A percentile compares a stretch with the other conserved stretches of the same genome.
These are phyloP conservation scores for Micromesistius poutassou DNA, from an alignment of 2,797 vertebrate genomes.

Conservation along the genomic window DNA sequence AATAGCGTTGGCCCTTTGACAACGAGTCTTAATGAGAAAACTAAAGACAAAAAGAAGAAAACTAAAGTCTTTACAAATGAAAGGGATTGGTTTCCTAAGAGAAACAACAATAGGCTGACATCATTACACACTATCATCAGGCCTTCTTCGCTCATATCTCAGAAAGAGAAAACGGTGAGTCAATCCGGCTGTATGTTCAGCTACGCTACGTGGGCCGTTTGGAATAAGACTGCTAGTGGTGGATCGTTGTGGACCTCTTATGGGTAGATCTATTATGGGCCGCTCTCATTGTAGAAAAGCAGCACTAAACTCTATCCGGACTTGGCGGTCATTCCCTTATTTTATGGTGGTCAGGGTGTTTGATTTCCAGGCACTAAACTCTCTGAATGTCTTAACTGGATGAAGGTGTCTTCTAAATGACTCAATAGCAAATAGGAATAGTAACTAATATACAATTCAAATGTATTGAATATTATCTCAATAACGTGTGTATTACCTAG, in stretches of 20 bases:
- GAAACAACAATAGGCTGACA: not conserved
- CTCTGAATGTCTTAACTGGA: not conserved
- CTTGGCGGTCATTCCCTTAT: not conserved
- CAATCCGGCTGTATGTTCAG: not conserved
- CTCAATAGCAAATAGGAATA: not conserved
- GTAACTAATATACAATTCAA: not conserved
- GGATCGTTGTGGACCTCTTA: too few species aligned
- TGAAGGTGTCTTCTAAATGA: not conserved
- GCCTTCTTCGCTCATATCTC: not conserved
- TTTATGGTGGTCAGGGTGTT: not conserved
- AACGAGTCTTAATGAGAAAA: not conserved
- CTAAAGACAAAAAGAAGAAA: not conserved
- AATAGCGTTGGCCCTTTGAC: not conserved
- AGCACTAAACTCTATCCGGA: too few species aligned
- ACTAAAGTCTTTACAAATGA: not conserved
- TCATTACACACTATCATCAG: not conserved
- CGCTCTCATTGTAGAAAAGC: too few species aligned
- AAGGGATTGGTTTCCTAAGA: not conserved
- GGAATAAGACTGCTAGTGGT: too few species aligned
- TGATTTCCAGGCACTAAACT: not conserved
- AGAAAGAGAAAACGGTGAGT: not conserved
- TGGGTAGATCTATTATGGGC: too few species aligned
- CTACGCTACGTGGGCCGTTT: not conserved
- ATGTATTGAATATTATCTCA: not conserved
- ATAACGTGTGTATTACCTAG: not conserved